Conservation (phyloP, 2,797 vertebrate genomes). For the Coregonus suidteri region DNA sequence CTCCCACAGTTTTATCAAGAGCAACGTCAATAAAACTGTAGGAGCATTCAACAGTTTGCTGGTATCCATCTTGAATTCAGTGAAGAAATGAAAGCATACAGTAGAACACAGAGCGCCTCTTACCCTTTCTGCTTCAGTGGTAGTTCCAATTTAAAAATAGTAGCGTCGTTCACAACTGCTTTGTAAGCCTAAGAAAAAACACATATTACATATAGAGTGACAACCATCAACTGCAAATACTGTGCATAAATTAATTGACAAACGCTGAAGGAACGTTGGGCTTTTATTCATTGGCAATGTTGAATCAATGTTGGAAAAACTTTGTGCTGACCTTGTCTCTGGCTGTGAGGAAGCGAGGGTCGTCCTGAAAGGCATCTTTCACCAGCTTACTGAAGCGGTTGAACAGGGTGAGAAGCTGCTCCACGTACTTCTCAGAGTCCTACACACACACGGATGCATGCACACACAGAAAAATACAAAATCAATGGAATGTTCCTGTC, state of each 20-base stretch:
- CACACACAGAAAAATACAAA: constrained; percentile 24
- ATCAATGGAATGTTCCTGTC: background rate
- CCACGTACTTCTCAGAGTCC: constrained; percentile 99
- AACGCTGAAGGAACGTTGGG: background rate
- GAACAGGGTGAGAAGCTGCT: constrained; percentile 95
- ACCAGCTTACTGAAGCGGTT: constrained; percentile 98
- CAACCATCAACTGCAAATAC: background rate
- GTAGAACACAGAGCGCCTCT: constrained; percentile 50
- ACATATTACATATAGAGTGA: background rate
- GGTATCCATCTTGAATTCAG: background rate
- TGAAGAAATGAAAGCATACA: background rate
- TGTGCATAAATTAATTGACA: background rate
- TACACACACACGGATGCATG: constrained; percentile 50
- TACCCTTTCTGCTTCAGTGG: constrained; percentile 99
- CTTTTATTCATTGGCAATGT: too few relatives aligned
- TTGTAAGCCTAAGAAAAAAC: constrained; percentile 87
- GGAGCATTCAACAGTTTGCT: background rate
- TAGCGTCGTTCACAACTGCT: constrained; percentile 98
- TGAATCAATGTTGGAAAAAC: too few relatives aligned
- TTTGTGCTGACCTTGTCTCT: constrained; percentile 88
- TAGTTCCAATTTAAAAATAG: constrained; percentile 99
- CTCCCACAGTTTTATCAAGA: background rate
- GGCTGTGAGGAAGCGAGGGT: constrained; percentile 96
- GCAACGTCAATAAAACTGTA: background rate
- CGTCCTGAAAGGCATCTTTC: constrained; percentile 98